A percentile compares a stretch with the other conserved stretches of the same genome.
These are phyloP conservation scores for Conopomorpha cramerella DNA, from an alignment of 1,140 invertebrate species.

Conservation along the genomic window DNA sequence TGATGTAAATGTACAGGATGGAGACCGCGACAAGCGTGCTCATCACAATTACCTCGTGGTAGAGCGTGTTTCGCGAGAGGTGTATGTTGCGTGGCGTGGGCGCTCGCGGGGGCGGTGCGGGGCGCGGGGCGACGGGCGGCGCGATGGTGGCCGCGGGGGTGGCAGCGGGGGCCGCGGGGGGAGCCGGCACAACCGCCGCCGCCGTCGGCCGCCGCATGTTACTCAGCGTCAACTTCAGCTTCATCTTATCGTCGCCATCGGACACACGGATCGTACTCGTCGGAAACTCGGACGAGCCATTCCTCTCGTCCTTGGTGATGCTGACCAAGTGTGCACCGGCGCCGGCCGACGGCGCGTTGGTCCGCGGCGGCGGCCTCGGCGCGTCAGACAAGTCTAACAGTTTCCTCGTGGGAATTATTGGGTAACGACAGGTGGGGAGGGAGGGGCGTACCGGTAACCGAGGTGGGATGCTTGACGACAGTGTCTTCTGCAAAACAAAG, in stretches of 20 bases:
- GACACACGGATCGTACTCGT: constrained; percentile 41
- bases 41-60: constrained; percentile 49
- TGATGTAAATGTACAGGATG: constrained; percentile 21
- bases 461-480: constrained; percentile 41
- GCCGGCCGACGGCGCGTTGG: constrained; percentile 13
- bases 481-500: constrained; percentile 54
- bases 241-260: constrained; percentile 34
- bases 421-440: constrained; percentile 36
- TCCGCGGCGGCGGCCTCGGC: constrained; percentile 32
- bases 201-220: constrained; percentile 25
- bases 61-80: constrained; percentile 8
- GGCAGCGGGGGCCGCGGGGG: constrained; percentile 16
- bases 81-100: constrained; percentile 9
- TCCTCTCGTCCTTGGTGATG: constrained; percentile 32
- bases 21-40: constrained; percentile 43
- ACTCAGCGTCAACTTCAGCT: constrained; percentile 37
- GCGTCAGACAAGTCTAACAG: constrained; percentile 41
- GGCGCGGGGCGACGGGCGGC: constrained; percentile 10
- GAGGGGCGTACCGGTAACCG: constrained; percentile 47
- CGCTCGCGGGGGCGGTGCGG: constrained; percentile 8
- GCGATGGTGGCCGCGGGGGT: constrained; percentile 15
- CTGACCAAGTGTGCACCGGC: constrained; percentile 29
- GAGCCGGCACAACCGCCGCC: constrained; percentile 9
- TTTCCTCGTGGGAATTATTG: constrained; percentile 43
- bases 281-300: constrained; percentile 24